phyloP scores from a whole-genome alignment of 2,888 invertebrate species.

The Ectemnius lituratus region DNA sequence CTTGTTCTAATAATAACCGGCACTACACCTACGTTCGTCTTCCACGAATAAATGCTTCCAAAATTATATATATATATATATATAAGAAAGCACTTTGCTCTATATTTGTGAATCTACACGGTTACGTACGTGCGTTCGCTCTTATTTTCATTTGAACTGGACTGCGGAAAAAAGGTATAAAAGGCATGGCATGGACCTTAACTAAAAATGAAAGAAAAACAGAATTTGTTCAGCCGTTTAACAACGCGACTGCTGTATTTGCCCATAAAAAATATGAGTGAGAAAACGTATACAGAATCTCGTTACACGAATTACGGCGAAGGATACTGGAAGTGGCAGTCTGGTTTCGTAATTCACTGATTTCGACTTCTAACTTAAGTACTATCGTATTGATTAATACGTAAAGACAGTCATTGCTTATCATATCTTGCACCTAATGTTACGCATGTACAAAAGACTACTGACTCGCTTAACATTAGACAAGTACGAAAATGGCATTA shows the following conservation, averaged over 20 bases:
- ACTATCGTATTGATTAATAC: constrained; percentile 14
- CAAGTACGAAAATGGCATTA: too few species aligned
- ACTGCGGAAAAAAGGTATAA: too few species aligned
- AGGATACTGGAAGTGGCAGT: neutral
- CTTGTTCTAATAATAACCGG: neutral
- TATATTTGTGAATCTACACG: neutral
- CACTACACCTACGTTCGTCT: too few species aligned
- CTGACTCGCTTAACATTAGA: too few species aligned
- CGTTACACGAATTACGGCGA: neutral
- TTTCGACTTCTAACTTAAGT: constrained; percentile 16
- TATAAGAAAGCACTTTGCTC: neutral
- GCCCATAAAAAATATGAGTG: neutral
- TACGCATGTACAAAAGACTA: neutral
- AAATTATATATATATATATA: too few species aligned
- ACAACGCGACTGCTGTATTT: constrained; percentile 14
- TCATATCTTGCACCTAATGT: neutral
- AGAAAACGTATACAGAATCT: constrained; percentile 8
- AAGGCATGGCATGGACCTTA: too few species aligned
- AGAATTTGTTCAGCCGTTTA: neutral
- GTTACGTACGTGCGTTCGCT: too few species aligned
- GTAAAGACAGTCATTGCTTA: constrained; percentile 4
- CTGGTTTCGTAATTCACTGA: constrained; percentile 1
- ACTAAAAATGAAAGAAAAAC: neutral
- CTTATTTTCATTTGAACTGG: neutral
- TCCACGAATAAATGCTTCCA: neutral